Base-by-base conservation (phyloP, 2,113 vertebrate species). In the Galemys pyrenaicus region DNA sequence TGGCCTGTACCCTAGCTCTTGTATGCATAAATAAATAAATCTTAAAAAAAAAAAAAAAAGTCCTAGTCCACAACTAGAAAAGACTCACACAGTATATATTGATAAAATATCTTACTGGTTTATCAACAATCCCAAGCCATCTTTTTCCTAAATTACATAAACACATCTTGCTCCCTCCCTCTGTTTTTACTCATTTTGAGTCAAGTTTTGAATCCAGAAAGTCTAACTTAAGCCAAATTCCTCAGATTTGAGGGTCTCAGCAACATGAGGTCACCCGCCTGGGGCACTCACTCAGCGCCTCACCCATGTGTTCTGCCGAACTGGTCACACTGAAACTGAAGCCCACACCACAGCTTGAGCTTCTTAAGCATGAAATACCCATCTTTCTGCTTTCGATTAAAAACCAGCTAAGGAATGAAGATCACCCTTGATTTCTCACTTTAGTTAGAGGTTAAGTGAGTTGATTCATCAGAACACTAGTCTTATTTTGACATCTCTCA, bases 131-230 rank as follows among this genome's bases (percentile, higher is more conserved):
- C 24, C 13, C 44, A 28, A 67, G 46, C 39, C 28, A 86, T 77
- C 49, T 74, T 83, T 62, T 4, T 26, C 41, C 46, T 89, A 71
- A 51, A 44, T 92, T 80, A 58, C 13, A n/a, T 68, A 62, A 95
- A 89, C 78, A 19, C 54, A 35, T 41, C 70, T 54, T 79, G 22
- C 3, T 39, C 1, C 9, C 7, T 10, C 9, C 26, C 28, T 9
- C 20, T 7, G 16, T 39, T 80, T 62, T 20, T 87, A 37, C 28
- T 82, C 49, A 51, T 81, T 73, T 62, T 78, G 54, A 88, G 46
- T 85, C 22, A 90, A 41, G 87, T 83, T 83, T 60, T 73, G 12
- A 26, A 60, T 87, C 90, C 19, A 44, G 16, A 85, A 87, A 71
- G 58, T 87, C 37, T 65, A 30, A 60, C 58, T 85, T 65, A 41